Evolutionary conservation across 2,888 invertebrate species (phyloP), one percentile per base, ranked within the genome.

Genomic region (Drosophila prostipennis): DNA sequence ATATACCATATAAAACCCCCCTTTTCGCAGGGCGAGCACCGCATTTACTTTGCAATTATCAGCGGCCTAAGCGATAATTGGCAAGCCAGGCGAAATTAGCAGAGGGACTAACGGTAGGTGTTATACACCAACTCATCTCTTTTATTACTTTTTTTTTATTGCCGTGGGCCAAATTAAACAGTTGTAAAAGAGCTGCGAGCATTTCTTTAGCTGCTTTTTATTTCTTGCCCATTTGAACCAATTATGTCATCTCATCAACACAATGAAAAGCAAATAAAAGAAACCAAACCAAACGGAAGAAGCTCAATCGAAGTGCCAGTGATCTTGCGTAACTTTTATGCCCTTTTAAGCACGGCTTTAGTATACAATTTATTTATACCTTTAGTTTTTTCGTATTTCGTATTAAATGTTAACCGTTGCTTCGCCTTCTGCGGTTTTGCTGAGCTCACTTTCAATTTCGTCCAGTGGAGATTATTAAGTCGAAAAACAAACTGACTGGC

Each of bases 181-280:
- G 43, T 73, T 46, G 65, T 72, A 56, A 72, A 77, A 40, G 53
- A 39, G 59, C 59, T 19, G 19, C 53, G n/a, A n/a, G n/a, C n/a
- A n/a, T 59, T 58, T 58, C 71, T 48, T 54, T 26, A 26, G 26
- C 26, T 26, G 26, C 7, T 29, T 52, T 52, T 13, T n/a, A 4
- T 19, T 19, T 42, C 26, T 26, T 23, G 43, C 54, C 49, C 37
- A 54, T 60, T 52, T 60, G 65, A 54, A 65, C 63, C 74, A 79
- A 67, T 80, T 80, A 80, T 80, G 85, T 81, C 80, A 79, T 63
- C 61, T 69, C 39, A 45, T 69, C 37, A 45, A 65, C 59, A 72
- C 55, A 63, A 51, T 72, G 54, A 48, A 64, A 13, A 60, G 14
- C 43, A 46, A 61, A 61, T 29, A 61, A 45, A 61, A 39, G 42